A percentile compares a stretch with the other conserved stretches of the same genome.
These are phyloP conservation scores for Drosophila willistoni DNA, from an alignment of 1,140 invertebrate genomes.

Conservation along the genomic window DNA sequence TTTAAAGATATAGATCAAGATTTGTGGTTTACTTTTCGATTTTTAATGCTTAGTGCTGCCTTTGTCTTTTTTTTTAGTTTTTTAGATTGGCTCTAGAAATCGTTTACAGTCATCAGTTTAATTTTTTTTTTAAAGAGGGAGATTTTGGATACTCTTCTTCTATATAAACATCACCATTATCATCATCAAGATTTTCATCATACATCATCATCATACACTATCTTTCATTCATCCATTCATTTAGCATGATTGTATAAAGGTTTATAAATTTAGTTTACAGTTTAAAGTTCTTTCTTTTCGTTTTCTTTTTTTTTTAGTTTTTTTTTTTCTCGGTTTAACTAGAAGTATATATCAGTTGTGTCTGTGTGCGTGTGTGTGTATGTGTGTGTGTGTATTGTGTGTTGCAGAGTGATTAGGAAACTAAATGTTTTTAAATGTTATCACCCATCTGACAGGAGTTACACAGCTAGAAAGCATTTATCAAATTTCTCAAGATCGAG, in stretches of 20 bases:
- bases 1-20: neutral
- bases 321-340: neutral
- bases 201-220: neutral
- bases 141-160: constrained; percentile 5
- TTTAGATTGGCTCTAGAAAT: constrained; percentile 4
- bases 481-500: constrained; percentile 24
- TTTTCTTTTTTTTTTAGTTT: neutral
- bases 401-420: constrained; percentile 53
- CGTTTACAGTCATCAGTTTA: constrained; percentile 31
- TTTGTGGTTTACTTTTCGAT: neutral
- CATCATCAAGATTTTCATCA: neutral
- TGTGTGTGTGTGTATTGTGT: constrained; percentile 41
- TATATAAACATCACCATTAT: constrained; percentile 23
- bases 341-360: constrained; percentile 8
- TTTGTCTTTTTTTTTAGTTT: neutral
- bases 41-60: constrained; percentile 5
- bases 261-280: constrained; percentile 21
- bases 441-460: constrained; percentile 83
- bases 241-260: constrained; percentile 20
- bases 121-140: constrained; percentile 21
- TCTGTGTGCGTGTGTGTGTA: constrained; percentile 25
- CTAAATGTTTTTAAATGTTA: constrained; percentile 61
- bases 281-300: neutral
- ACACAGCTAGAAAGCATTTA: constrained; percentile 70
- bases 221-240: neutral